Evolutionary conservation across 53 echinoderm and acorn worm species (phyloP).

Genomic region (Echinarachnius parma): DNA sequence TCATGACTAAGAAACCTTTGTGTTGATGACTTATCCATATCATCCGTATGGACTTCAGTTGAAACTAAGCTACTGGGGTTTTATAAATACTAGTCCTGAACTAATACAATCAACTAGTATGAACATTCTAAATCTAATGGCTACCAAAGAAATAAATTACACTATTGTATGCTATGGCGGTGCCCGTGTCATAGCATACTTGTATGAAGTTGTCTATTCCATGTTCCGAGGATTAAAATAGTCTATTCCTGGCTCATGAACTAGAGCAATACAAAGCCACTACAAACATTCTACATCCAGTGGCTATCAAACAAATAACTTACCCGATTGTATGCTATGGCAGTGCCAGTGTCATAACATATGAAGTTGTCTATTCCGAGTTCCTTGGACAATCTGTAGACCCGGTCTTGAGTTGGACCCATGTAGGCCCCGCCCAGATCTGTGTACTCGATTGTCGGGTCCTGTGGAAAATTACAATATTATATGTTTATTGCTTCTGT

Average conservation of each 20-base stretch:
- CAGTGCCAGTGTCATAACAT: slow-evolving; percentile 25
- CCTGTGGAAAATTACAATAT: slow-evolving; percentile 39
- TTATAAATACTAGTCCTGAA: too few relatives aligned
- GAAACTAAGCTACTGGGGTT: too few relatives aligned
- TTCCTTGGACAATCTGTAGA: slow-evolving; percentile 65
- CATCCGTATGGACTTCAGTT: too few relatives aligned
- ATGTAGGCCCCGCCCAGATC: slow-evolving; percentile 75
- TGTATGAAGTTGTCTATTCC: slow-evolving; percentile 71
- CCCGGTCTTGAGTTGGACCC: slow-evolving; percentile 74
- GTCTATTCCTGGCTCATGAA: too few relatives aligned
- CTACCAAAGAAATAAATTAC: neutral
- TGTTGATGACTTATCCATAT: too few relatives aligned
- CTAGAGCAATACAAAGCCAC: too few relatives aligned
- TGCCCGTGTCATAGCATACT: slow-evolving; percentile 36
- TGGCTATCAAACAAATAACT: neutral
- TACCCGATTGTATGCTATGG: slow-evolving; percentile 24
- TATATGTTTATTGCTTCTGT: too few relatives aligned
- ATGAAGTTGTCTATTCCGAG: slow-evolving; percentile 69
- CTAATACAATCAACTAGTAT: too few relatives aligned
- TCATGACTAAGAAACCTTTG: too few relatives aligned
- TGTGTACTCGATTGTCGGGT: slow-evolving; percentile 58
- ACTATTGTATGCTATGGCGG: slow-evolving; percentile 8
- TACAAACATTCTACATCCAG: neutral
- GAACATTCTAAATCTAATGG: neutral
- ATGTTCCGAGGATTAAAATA: slow-evolving; percentile 64